Percentiles rank a stretch among this genome's conserved stretches.
phyloP scores from a whole-genome alignment of 2,888 invertebrate species.

The Miltochrista miniata region DNA sequence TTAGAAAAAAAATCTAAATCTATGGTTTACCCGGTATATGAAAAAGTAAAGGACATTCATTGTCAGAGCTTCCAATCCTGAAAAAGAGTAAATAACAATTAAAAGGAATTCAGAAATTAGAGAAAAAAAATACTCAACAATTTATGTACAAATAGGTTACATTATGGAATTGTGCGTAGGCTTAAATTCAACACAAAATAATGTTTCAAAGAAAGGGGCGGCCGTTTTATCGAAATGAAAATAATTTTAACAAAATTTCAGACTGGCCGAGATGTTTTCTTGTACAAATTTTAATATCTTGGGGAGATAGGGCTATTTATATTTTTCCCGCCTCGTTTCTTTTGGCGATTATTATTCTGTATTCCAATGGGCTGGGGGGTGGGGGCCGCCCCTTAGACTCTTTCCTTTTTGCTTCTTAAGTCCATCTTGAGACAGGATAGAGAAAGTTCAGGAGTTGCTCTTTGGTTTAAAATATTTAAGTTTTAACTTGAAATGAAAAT shows the following conservation, averaged over 20 bases:
- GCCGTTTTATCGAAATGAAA: slow-evolving; percentile 42
- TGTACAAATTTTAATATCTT: slow-evolving; percentile 80
- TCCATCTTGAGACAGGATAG: slow-evolving; percentile 78
- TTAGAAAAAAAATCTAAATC: too few species aligned
- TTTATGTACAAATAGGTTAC: too few species aligned
- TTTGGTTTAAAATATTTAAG: not conserved
- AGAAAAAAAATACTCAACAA: too few species aligned
- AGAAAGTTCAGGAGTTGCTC: slow-evolving; percentile 45
- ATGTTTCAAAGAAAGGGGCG: slow-evolving; percentile 28
- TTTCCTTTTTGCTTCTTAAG: slow-evolving; percentile 84
- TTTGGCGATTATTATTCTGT: slow-evolving; percentile 84
- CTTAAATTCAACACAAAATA: slow-evolving; percentile 13
- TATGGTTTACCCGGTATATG: too few species aligned
- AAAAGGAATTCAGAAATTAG: not conserved
- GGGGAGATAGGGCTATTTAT: slow-evolving; percentile 79
- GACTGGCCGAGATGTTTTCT: slow-evolving; percentile 58
- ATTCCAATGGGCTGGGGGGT: slow-evolving; percentile 71
- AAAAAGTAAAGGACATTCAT: too few species aligned
- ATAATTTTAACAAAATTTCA: slow-evolving; percentile 75
- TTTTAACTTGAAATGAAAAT: not conserved
- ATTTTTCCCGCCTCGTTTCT: slow-evolving; percentile 80
- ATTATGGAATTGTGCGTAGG: not conserved
- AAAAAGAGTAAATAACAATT: not conserved
- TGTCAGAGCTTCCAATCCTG: too few species aligned
- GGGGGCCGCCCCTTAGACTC: slow-evolving; percentile 72